Conservation (phyloP, 2,113 vertebrate species). For the Periophthalmodon schlosseri region DNA sequence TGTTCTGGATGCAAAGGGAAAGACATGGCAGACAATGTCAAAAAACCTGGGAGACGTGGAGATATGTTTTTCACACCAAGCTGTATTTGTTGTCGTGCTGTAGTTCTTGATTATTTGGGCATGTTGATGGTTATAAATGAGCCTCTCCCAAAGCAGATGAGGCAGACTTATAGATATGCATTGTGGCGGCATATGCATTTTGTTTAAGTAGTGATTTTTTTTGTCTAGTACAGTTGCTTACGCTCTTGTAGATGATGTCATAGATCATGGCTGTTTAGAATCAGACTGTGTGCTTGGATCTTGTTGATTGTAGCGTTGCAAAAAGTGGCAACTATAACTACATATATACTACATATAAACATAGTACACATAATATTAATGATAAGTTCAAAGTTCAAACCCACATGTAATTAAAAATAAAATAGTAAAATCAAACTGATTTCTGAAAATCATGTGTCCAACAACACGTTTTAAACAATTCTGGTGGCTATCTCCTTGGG, state of each 20-base stretch:
- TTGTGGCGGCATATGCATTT: conserved; percentile 23
- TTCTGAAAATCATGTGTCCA: too few relatives aligned
- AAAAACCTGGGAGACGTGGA: conserved; percentile 71
- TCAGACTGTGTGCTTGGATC: neutral
- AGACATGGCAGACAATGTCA: conserved; percentile 73
- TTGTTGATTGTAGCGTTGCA: neutral
- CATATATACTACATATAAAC: too few relatives aligned
- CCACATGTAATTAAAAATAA: too few relatives aligned
- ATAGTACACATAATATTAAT: too few relatives aligned
- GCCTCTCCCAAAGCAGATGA: conserved; percentile 33
- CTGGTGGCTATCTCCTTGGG: neutral
- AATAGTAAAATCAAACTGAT: too few relatives aligned
- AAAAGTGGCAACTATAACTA: neutral
- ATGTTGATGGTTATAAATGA: conserved; percentile 63
- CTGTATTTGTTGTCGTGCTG: conserved; percentile 64
- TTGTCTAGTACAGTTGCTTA: conserved; percentile 24
- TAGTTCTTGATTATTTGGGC: conserved; percentile 73
- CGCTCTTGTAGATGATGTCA: conserved; percentile 11
- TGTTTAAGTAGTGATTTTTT: conserved; percentile 27
- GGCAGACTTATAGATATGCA: conserved; percentile 30
- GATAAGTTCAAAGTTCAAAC: neutral
- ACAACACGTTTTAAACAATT: too few relatives aligned
- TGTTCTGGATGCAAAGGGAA: conserved; percentile 69
- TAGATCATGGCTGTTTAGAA: conserved; percentile 28
- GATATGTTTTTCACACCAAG: conserved; percentile 74